These are phyloP conservation scores for Scomber scombrus DNA, from an alignment of 2,113 vertebrate species.

Conservation along the genomic window DNA sequence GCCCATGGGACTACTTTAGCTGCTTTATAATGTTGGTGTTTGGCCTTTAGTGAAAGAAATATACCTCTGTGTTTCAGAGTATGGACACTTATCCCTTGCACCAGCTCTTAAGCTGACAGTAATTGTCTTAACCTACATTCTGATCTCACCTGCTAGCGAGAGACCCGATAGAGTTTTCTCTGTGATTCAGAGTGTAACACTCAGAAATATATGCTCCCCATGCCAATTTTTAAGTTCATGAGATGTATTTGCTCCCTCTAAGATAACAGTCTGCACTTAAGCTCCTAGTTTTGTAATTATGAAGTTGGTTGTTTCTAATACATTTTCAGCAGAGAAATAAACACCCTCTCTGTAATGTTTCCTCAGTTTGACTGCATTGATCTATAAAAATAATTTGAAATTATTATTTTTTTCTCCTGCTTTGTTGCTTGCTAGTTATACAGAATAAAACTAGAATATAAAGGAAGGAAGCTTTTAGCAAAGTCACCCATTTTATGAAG, in stretches of 20 bases:
- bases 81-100: slow-evolving; percentile 56
- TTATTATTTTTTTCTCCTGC: not conserved
- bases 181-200: slow-evolving; percentile 3
- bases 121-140: slow-evolving; percentile 83
- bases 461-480: not conserved
- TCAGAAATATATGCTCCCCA: not conserved
- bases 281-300: not conserved
- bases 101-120: slow-evolving; percentile 61
- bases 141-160: slow-evolving; percentile 35
- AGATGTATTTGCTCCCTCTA: not conserved
- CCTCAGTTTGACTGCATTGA: not conserved
- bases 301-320: not conserved
- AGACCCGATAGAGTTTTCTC: slow-evolving; percentile 22
- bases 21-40: slow-evolving; percentile 18
- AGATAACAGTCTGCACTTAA: not conserved
- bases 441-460: not conserved
- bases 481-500: slow-evolving; percentile 26
- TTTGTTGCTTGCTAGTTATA: not conserved
- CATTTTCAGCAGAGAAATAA: not conserved
- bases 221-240: not conserved
- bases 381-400: not conserved
- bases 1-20: not conserved
- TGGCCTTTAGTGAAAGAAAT: slow-evolving; percentile 19
- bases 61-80: slow-evolving; percentile 14
- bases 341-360: not conserved